A percentile compares a stretch with the other conserved stretches of the same genome.
Conservation (phyloP, 2,113 vertebrate genomes). For the Amblyornis subalaris region DNA sequence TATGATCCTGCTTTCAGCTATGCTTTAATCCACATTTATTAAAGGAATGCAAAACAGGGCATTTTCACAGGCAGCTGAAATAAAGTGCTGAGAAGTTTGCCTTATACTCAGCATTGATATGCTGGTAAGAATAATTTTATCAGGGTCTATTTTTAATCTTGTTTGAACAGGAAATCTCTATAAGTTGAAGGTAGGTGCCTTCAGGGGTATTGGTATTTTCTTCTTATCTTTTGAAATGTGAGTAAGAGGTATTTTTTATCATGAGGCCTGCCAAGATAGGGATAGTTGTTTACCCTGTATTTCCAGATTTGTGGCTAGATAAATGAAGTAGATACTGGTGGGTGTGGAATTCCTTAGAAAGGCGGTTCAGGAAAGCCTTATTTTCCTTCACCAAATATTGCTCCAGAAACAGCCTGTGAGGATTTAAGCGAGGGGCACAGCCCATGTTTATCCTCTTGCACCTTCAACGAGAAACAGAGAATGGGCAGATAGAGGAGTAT, state of each 20-base stretch:
- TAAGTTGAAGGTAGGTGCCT: not conserved
- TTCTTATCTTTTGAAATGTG: constrained; percentile 25
- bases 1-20: not conserved
- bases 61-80: not conserved
- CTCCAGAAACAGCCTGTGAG: not conserved
- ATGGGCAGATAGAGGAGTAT: not conserved
- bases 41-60: not conserved
- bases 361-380: not conserved
- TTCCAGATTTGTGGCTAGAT: not conserved
- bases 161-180: not conserved
- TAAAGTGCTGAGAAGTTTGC: not conserved
- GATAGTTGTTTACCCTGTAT: not conserved
- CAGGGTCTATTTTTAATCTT: not conserved
- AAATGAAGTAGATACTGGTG: not conserved
- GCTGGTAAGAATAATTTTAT: not conserved
- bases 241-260: constrained; percentile 1
- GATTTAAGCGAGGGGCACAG: not conserved
- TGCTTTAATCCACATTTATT: constrained; percentile 36
- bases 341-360: not conserved
- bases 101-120: not conserved
- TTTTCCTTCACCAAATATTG: not conserved
- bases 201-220: constrained; percentile 6
- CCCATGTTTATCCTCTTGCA: not conserved
- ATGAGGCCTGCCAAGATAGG: not conserved
- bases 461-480: too few species aligned